Conservation (phyloP, 2,797 vertebrate species). For the Champsocephalus esox region DNA sequence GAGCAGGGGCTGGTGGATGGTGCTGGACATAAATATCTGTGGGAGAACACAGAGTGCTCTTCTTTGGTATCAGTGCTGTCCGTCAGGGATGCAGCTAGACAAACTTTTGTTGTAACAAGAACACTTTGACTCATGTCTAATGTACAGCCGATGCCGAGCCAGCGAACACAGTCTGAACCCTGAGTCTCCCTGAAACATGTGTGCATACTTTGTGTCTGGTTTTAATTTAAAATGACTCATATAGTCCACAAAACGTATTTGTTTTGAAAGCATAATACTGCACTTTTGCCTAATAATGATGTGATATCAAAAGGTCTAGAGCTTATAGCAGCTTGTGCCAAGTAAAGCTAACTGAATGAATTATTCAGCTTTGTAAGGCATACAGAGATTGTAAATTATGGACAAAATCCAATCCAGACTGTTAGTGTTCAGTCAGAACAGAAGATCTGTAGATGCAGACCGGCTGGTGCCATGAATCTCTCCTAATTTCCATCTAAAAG, state of each 20-base stretch:
- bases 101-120: constrained; percentile 34
- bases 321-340: constrained; percentile 49
- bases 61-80: constrained; percentile 52
- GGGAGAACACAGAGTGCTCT: constrained; percentile 39
- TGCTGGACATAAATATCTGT: constrained; percentile 63
- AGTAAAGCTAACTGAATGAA: constrained; percentile 63
- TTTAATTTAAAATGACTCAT: constrained; percentile 63
- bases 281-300: constrained; percentile 47
- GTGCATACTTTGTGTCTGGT: constrained; percentile 48
- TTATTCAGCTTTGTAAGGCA: constrained; percentile 58
- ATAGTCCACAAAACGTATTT: constrained; percentile 49
- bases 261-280: constrained; percentile 60
- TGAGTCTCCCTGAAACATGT: constrained; percentile 21
- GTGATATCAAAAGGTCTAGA: constrained; percentile 41
- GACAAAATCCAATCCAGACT: constrained; percentile 77
- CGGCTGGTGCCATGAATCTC: constrained; percentile 61
- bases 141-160: constrained; percentile 33
- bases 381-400: constrained; percentile 69
- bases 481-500: constrained; percentile 53
- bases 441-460: constrained; percentile 53
- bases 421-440: constrained; percentile 38
- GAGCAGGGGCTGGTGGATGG: constrained; percentile 21
- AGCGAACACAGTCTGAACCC: constrained; percentile 29
- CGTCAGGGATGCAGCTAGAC: constrained; percentile 36
- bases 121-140: constrained; percentile 9